Evolutionary conservation across 2,888 invertebrate species (phyloP), one percentile per base, ranked within the genome.

Genomic region (Acrobasis repandana): DNA sequence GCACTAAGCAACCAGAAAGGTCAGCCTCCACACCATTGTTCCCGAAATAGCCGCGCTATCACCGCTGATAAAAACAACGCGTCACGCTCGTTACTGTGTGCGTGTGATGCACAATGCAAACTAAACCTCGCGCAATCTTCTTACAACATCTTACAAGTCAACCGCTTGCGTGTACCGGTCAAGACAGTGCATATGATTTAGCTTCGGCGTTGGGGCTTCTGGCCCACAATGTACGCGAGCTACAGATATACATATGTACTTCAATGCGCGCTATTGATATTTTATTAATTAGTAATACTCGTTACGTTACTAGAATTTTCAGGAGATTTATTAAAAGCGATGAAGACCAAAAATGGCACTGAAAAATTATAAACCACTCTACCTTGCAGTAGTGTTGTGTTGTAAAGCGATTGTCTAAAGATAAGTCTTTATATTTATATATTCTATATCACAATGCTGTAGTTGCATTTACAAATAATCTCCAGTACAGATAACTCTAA

Each of bases 1-100:
- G 48, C 34, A 18, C 56, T 28, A 33, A 47, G 51, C 52, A 58
- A 62, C 64, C 50, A 64, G 64, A 58, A 58, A 62, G 62, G 64
- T 65, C 64, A 65, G 61, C 62, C 51, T 46, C 50, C 38, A 38
- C 18, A 54, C 54, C 54, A 54, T 54, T 54, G 54, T 54, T 54
- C 54, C 54, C 9, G 38, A 54, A 54, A 54, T 54, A 54, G 38
- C 54, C 20, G 54, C 36, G 54, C 54, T 54, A 54, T 54, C 54
- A 38, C 38, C 36, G 38, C 38, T 38, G 38, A 54, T 54, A 54
- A 52, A 51, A 52, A 54, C 54, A 20, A 18, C 38, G 38, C 36
- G 54, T 54, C 38, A 20, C 38, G 54, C 54, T 43, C 54, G 34
- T 50, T 50, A 46, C 48, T 11, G 15, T n/a, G n/a, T n/a, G n/a